Evolutionary conservation across 2,888 invertebrate genomes (phyloP).

Genomic region (Byasa hedistus): DNA sequence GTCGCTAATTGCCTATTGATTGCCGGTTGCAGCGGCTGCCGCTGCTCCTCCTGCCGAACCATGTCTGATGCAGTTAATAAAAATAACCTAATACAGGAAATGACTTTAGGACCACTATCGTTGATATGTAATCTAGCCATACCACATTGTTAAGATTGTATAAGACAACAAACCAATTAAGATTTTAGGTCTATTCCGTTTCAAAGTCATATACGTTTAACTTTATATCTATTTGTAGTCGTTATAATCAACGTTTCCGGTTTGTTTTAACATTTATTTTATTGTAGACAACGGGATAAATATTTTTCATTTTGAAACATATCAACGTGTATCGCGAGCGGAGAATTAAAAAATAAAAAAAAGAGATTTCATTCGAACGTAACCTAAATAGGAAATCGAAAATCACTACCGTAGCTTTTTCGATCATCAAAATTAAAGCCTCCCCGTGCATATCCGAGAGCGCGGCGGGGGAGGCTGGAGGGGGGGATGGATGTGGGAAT

Average conservation of each 20-base stretch:
- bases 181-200: no score
- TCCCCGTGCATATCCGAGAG: slow-evolving; percentile 23
- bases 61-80: slow-evolving; percentile 19
- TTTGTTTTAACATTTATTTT: slow-evolving; percentile 12
- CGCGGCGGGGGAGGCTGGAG: background rate
- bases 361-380: slow-evolving; percentile 21
- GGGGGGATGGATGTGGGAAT: slow-evolving; percentile 28
- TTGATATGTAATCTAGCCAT: background rate
- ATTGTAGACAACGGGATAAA: slow-evolving; percentile 4
- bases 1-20: slow-evolving; percentile 60
- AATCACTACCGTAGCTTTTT: slow-evolving; percentile 30
- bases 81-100: background rate
- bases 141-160: no score
- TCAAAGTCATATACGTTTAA: no score
- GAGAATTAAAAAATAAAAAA: slow-evolving; percentile 25
- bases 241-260: background rate
- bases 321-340: slow-evolving; percentile 10
- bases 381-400: slow-evolving; percentile 30
- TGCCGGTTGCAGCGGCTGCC: slow-evolving; percentile 33
- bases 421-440: slow-evolving; percentile 32
- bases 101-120: background rate
- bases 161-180: no score
- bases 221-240: background rate
- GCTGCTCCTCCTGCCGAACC: slow-evolving; percentile 19
- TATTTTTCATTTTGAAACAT: slow-evolving; percentile 17